Percentiles rank a stretch among this genome's conserved stretches.
Evolutionary conservation across 2,888 invertebrate species (phyloP).

Genomic region (Gari tellinella): DNA sequence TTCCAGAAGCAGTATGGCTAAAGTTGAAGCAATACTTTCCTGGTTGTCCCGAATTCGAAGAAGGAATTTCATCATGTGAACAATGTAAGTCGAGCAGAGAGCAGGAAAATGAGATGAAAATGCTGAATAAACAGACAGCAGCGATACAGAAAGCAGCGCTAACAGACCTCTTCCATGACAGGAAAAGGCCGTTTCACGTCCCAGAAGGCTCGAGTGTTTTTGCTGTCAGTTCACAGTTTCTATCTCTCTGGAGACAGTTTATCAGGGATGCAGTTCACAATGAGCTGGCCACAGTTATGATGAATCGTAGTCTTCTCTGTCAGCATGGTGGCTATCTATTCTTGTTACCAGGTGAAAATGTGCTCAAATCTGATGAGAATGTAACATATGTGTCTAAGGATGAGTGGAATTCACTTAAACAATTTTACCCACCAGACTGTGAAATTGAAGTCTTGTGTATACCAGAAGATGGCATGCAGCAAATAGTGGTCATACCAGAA

Average conservation of each 20-base stretch:
- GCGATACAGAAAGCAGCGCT: slow-evolving; percentile 83
- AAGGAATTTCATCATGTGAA: slow-evolving; percentile 69
- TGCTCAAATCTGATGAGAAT: slow-evolving; percentile 50
- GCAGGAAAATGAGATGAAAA: slow-evolving; percentile 60
- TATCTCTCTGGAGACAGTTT: slow-evolving; percentile 85
- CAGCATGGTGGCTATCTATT: slow-evolving; percentile 78
- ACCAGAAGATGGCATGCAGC: slow-evolving; percentile 57
- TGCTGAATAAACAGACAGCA: slow-evolving; percentile 70
- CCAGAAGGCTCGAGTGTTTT: slow-evolving; percentile 61
- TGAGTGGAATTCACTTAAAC: slow-evolving; percentile 75
- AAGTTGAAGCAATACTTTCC: slow-evolving; percentile 86
- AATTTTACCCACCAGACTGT: slow-evolving; percentile 69
- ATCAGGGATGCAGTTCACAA: slow-evolving; percentile 79
- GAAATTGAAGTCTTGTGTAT: slow-evolving; percentile 66
- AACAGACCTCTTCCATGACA: slow-evolving; percentile 81
- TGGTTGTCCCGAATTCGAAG: slow-evolving; percentile 77
- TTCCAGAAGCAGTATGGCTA: slow-evolving; percentile 86
- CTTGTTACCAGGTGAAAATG: slow-evolving; percentile 64
- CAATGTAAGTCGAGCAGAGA: slow-evolving; percentile 72
- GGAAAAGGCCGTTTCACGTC: slow-evolving; percentile 80
- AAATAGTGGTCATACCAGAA: slow-evolving; percentile 61
- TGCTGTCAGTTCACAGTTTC: slow-evolving; percentile 82
- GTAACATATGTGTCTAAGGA: slow-evolving; percentile 69
- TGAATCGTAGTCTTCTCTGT: slow-evolving; percentile 78
- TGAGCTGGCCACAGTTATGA: slow-evolving; percentile 68